These are phyloP conservation scores for Heliconius hermathena DNA, from an alignment of 1,140 invertebrate species.

Conservation along the genomic window DNA sequence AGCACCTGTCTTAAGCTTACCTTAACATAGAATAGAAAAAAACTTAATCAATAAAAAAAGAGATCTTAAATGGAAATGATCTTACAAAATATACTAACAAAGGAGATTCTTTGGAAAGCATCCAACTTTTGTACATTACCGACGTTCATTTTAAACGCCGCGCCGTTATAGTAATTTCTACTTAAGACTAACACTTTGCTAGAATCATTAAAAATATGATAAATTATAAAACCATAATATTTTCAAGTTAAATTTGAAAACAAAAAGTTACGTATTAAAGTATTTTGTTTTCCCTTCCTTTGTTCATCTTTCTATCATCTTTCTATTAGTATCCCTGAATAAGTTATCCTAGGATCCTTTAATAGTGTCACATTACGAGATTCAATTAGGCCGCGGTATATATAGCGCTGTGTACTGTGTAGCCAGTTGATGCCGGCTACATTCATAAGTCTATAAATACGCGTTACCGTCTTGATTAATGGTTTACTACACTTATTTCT, in stretches of 20 bases:
- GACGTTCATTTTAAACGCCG: background rate
- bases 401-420: slow-evolving; percentile 14
- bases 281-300: too few species aligned
- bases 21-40: slow-evolving; percentile 35
- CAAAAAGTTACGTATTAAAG: too few species aligned
- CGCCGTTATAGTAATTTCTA: background rate
- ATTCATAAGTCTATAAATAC: slow-evolving; percentile 13
- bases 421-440: background rate
- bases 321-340: too few species aligned
- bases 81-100: slow-evolving; percentile 55
- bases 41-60: slow-evolving; percentile 57
- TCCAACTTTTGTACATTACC: slow-evolving; percentile 55
- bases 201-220: background rate
- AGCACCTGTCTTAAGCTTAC: slow-evolving; percentile 56
- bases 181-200: background rate
- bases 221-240: background rate
- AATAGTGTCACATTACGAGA: slow-evolving; percentile 33
- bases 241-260: background rate
- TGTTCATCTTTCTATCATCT: too few species aligned
- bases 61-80: slow-evolving; percentile 70
- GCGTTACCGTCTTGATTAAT: background rate
- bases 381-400: slow-evolving; percentile 33
- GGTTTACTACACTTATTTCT: background rate
- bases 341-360: too few species aligned
- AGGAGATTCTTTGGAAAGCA: slow-evolving; percentile 79